phyloP scores from a whole-genome alignment of 2,888 invertebrate genomes.

The Drosophila robusta region DNA sequence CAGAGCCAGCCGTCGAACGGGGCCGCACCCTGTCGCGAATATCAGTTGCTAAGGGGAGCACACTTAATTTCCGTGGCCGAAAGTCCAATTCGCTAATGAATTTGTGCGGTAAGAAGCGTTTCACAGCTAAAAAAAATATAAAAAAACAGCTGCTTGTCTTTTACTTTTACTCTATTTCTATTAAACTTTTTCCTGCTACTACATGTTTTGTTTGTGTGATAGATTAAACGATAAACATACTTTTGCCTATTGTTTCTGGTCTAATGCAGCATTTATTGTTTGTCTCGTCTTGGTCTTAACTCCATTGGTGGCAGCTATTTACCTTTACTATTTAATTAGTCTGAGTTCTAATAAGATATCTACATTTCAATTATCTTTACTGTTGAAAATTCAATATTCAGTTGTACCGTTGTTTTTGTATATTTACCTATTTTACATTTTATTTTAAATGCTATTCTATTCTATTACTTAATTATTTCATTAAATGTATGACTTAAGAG shows the following conservation, averaged over 20 bases:
- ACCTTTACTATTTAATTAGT: slow-evolving; percentile 13
- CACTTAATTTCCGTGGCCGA: slow-evolving; percentile 95
- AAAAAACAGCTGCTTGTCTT: slow-evolving; percentile 63
- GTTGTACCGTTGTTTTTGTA: no score
- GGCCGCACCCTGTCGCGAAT: slow-evolving; percentile 87
- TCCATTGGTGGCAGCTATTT: slow-evolving; percentile 13
- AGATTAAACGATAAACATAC: slow-evolving; percentile 12
- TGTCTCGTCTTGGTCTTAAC: slow-evolving; percentile 2
- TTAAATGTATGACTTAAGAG: background rate
- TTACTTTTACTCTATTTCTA: slow-evolving; percentile 52
- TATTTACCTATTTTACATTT: background rate
- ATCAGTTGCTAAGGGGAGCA: slow-evolving; percentile 92
- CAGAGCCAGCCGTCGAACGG: slow-evolving; percentile 86
- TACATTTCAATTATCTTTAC: background rate
- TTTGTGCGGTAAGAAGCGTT: slow-evolving; percentile 94
- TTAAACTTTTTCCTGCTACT: slow-evolving; percentile 43
- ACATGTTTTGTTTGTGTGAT: slow-evolving; percentile 38
- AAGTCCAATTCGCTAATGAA: slow-evolving; percentile 98
- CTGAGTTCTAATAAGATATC: background rate
- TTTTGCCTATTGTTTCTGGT: slow-evolving; percentile 24
- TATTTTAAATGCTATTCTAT: background rate
- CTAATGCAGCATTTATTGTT: slow-evolving; percentile 13
- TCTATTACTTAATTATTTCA: background rate
- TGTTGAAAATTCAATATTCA: background rate
- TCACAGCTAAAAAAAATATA: slow-evolving; percentile 67